These are phyloP conservation scores for Julus scanicus DNA, from an alignment of 2,888 invertebrate genomes.

Conservation along the genomic window DNA sequence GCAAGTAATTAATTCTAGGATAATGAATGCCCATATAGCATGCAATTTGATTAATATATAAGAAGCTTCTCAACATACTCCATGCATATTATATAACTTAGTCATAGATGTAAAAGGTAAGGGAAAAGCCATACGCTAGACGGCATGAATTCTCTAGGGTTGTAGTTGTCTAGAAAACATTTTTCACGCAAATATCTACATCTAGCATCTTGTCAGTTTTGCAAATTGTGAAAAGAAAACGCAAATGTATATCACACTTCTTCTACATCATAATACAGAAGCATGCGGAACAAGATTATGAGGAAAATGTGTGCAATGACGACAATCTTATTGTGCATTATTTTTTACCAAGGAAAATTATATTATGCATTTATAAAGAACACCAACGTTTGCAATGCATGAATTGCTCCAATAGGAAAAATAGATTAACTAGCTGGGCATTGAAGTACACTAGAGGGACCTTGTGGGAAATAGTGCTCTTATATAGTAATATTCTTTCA, in stretches of 20 bases:
- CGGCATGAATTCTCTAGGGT: neutral
- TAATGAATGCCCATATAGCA: neutral
- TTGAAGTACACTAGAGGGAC: too few relatives aligned
- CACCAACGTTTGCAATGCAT: neutral
- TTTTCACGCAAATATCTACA: neutral
- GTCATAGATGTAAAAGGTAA: constrained; percentile 13
- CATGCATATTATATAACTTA: neutral
- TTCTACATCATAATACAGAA: neutral
- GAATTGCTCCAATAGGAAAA: neutral
- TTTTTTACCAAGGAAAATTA: neutral
- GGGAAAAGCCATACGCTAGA: neutral
- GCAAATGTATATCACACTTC: neutral
- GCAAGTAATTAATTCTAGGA: neutral
- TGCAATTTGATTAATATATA: neutral
- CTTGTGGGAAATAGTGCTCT: too few relatives aligned
- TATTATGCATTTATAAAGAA: neutral
- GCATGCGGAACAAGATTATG: neutral
- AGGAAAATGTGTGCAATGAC: neutral
- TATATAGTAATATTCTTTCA: too few relatives aligned
- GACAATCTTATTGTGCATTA: neutral
- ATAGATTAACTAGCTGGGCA: neutral
- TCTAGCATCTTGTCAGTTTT: neutral
- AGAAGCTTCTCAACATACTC: neutral
- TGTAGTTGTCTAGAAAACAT: neutral
- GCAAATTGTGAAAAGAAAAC: neutral